Base-by-base conservation (phyloP, 2,113 vertebrate species). In the Elephas maximus region DNA sequence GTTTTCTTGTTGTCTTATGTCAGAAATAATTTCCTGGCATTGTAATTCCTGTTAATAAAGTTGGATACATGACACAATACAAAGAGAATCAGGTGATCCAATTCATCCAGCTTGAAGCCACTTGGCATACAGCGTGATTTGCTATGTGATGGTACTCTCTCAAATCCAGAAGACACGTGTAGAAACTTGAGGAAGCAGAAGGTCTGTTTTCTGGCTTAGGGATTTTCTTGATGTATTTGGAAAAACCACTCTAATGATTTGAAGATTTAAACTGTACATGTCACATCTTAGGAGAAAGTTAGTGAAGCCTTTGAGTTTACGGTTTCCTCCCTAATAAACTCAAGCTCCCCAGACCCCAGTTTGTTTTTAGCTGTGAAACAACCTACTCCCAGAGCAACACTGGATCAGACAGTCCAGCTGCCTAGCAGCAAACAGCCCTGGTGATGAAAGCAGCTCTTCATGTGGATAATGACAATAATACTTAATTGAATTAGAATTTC, bases 401-500 rank as follows among this genome's bases (percentile, higher is more conserved):
- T 9, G 51, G 15, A 26, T 23, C 73, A 45, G 15, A 60, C 21
- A 7, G 48, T 73, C 23, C 23, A 28, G 60, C 37, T 28, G 2
- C 6, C 65, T 1, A 33, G 1, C 44, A 67, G 24, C 2, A 7
- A 65, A 17, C 24, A 44, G 37, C 69, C 41, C 48, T 95, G 82
- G 15, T 28, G 21, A 94, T 33, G 57, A 63, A 91, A 20, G 20
- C 12, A 48, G 26, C 69, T 85, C 73, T 69, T 63, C 5, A 33
- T 4, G 20, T 83, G 1, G 10, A 3, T 48, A 45, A 77, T 51
- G 37, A 86, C 20, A 65, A 41, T 24, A 51, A 87, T 6, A 28
- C 37, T 90, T 93, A 85, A 95, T 28, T 91, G 82, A 88, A 82
- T 91, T 76, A 90, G 74, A 93, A 76, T 86, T 48, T 69, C 78